Evolutionary conservation across 37 sponge, comb jelly and placozoan species (phyloP).

Genomic region (Aplysina aerophoba): DNA sequence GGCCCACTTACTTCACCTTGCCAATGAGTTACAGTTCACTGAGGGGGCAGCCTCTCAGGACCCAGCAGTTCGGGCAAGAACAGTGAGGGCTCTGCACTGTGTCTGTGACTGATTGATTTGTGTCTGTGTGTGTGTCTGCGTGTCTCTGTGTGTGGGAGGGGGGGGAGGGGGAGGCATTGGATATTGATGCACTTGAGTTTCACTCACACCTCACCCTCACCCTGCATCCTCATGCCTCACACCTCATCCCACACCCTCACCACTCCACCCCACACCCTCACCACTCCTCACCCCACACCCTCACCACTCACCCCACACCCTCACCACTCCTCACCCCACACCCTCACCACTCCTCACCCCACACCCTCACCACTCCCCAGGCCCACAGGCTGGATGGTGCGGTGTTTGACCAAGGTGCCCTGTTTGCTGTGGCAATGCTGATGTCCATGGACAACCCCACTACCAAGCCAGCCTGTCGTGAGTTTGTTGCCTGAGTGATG

Average conservation of each 20-base stretch:
- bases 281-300: too few species aligned
- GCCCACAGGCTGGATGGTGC: conserved; percentile 30
- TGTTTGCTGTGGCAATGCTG: conserved; percentile 54
- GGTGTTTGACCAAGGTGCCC: conserved; percentile 64
- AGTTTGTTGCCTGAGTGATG: background rate
- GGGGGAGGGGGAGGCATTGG: too few species aligned
- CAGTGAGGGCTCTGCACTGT: conserved; percentile 45
- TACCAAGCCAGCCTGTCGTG: conserved; percentile 4
- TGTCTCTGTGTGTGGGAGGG: background rate
- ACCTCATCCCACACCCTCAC: background rate
- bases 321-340: too few species aligned
- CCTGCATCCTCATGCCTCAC: background rate
- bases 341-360: background rate
- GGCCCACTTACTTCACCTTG: background rate
- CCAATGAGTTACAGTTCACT: conserved; percentile 16
- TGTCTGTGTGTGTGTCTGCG: too few species aligned
- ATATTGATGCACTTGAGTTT: too few species aligned
- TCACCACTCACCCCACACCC: background rate
- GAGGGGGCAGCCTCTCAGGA: conserved; percentile 46
- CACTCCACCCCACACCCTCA: too few species aligned
- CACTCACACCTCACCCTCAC: background rate
- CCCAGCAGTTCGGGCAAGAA: background rate
- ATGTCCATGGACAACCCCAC: conserved; percentile 23
- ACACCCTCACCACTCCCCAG: background rate
- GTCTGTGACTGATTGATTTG: too few species aligned